phyloP scores from a whole-genome alignment of 2,113 vertebrate species.

The Entomyzon cyanotis region DNA sequence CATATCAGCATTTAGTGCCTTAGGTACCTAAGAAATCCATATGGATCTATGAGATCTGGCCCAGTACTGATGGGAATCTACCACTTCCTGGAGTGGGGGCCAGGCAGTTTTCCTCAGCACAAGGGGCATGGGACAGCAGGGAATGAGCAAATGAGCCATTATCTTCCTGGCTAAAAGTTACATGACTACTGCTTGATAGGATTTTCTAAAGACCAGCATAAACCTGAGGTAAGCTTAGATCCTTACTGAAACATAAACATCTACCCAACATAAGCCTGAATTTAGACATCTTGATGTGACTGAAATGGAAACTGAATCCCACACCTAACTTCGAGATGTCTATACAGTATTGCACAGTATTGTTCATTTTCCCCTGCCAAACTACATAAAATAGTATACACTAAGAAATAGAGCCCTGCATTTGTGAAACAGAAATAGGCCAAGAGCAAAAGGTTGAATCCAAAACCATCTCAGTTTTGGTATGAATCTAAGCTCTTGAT shows the following conservation, averaged over 20 bases:
- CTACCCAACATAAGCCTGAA: not conserved
- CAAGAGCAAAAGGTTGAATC: not conserved
- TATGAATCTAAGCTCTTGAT: not conserved
- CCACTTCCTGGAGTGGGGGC: not conserved
- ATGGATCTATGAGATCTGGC: rapidly evolving
- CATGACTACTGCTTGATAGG: not conserved
- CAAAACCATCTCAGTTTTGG: not conserved
- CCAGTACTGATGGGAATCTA: not conserved
- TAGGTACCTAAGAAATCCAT: not conserved
- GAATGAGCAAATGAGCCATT: not conserved
- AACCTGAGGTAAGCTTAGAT: not conserved
- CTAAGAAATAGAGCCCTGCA: not conserved
- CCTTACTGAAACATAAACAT: not conserved
- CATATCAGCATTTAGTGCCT: not conserved
- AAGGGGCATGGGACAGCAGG: not conserved
- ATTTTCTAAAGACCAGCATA: not conserved
- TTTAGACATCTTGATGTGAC: not conserved
- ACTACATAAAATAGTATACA: not conserved
- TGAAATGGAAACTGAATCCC: not conserved
- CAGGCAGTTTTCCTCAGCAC: not conserved
- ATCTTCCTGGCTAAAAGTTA: not conserved
- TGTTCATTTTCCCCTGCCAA: not conserved
- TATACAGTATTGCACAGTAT: not conserved
- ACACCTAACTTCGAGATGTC: not conserved
- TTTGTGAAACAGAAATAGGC: not conserved